Evolutionary conservation across 2,888 invertebrate genomes (phyloP).

Genomic region (Eilema caniola): DNA sequence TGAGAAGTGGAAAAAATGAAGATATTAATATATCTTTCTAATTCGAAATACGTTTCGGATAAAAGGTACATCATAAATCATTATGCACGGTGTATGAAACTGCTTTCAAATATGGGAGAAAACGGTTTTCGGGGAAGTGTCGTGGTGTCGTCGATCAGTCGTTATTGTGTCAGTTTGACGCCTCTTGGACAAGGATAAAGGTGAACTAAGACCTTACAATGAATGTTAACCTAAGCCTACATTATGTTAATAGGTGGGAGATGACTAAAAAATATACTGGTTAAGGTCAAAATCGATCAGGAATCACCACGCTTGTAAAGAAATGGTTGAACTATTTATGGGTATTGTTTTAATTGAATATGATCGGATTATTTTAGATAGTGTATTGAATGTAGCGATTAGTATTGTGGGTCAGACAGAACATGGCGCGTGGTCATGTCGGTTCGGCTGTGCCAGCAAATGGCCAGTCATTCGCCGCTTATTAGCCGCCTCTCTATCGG

Average conservation of each 20-base stretch:
- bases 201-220: background rate
- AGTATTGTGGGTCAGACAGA: constrained; percentile 61
- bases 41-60: constrained; percentile 86
- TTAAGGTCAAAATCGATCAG: background rate
- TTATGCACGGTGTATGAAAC: constrained; percentile 75
- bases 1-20: constrained; percentile 86
- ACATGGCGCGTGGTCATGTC: constrained; percentile 66
- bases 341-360: constrained; percentile 43
- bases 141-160: constrained; percentile 68
- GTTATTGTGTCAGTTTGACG: constrained; percentile 65
- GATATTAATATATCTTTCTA: constrained; percentile 87
- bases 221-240: background rate
- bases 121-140: constrained; percentile 77
- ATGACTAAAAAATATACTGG: background rate
- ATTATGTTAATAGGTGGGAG: background rate
- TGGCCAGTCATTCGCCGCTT: constrained; percentile 79
- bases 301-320: constrained; percentile 9
- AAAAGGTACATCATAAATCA: constrained; percentile 85
- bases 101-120: constrained; percentile 77
- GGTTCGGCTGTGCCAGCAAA: constrained; percentile 65
- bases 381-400: constrained; percentile 60
- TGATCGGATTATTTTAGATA: constrained; percentile 43
- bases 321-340: constrained; percentile 27
- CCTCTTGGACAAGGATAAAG: background rate
- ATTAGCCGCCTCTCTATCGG: constrained; percentile 75